Base-by-base conservation (phyloP, 2,888 invertebrate genomes). In the Synanthedon myopaeformis region DNA sequence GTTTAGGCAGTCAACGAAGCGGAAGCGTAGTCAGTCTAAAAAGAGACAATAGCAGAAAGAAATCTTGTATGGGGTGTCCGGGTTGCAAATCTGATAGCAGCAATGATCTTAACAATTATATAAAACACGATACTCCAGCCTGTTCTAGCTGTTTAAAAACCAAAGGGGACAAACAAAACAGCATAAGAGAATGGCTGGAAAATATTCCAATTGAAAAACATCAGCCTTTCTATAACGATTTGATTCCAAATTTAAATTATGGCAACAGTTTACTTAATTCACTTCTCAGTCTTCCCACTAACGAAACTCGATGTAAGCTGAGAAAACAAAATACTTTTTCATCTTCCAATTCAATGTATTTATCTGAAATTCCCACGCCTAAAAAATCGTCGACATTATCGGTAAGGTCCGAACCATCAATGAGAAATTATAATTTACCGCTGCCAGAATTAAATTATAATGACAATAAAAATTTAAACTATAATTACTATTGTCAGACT, bases 121-220 rank as follows among this genome's bases (percentile, higher is more conserved):
- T 88, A 3, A 88, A 84, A 64, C 77, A 79, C 52, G 82, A 84
- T 53, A 65, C 77, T 45, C 68, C 87, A 23, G 81, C 89, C 1
- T 91, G 91, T 67, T 77, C 83, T 12, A 90, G 82, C 57, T 91
- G 91, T 62, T 65, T 84, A 0, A 75, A 77, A 28, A 83, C 85
- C 51, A 89, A 89, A 70, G 93, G 93, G 45, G 92, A 92, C 65
- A 93, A 94, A 69, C 92, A 93, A 66, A 90, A 89, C 61, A 93
- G 91, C 69, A 94, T 94, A 51, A 87, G 92, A 57, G 91, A 92
- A 73, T 94, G 94, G 94, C 73, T 94, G 48, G 93, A 93, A 76
- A 91, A 92, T 61, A 92, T 94, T 52, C 92, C 93, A 45, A 72
- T 72, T 54, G 68, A 65, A 17, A 85, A 86, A 64, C 78, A 79